A percentile compares a stretch with the other conserved stretches of the same genome.
Evolutionary conservation across 2,113 vertebrate genomes (phyloP).

Genomic region (Morone saxatilis): DNA sequence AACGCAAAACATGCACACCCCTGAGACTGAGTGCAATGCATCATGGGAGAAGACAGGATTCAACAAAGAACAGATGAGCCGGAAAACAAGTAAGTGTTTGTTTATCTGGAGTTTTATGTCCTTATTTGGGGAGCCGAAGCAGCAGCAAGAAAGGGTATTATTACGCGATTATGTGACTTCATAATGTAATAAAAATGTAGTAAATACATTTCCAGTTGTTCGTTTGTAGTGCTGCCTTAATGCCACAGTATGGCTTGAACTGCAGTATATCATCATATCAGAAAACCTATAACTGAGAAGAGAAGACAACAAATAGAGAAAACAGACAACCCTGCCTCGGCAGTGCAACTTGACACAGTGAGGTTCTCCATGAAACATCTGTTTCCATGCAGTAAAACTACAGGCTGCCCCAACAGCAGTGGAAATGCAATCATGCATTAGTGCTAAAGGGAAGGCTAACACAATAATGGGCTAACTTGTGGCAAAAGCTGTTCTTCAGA

Average conservation of each 20-base stretch:
- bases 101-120: conserved; percentile 48
- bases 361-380: conserved; percentile 74
- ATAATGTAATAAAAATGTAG: conserved; percentile 7
- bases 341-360: conserved; percentile 63
- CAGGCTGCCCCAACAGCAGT: conserved; percentile 54
- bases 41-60: conserved; percentile 76
- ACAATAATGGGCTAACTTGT: conserved; percentile 55
- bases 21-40: conserved; percentile 63
- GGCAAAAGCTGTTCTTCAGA: conserved; percentile 60
- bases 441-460: conserved; percentile 54
- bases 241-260: conserved; percentile 23
- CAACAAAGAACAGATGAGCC: conserved; percentile 73
- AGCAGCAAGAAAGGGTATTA: background rate
- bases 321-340: conserved; percentile 50
- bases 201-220: conserved; percentile 27
- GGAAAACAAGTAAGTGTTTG: conserved; percentile 86
- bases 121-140: conserved; percentile 15
- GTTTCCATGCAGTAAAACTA: conserved; percentile 72
- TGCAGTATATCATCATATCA: conserved; percentile 22
- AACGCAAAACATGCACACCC: conserved; percentile 55
- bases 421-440: conserved; percentile 75
- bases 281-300: conserved; percentile 27
- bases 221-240: conserved; percentile 21
- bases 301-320: conserved; percentile 43
- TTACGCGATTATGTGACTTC: background rate